Base-by-base conservation (phyloP, 1,140 invertebrate genomes). In the Pinna nobilis region DNA sequence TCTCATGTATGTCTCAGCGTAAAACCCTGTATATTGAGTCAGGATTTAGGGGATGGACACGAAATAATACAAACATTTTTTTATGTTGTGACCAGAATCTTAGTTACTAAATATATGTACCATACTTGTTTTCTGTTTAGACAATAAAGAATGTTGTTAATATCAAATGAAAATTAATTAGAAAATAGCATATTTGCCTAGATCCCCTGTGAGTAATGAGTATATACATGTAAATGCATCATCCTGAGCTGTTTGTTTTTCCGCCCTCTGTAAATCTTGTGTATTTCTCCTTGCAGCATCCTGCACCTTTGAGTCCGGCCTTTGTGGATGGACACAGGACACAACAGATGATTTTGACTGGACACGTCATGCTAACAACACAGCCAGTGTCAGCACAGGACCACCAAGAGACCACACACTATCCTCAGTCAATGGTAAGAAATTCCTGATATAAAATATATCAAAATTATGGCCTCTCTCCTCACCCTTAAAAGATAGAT, bases 311-410 rank as follows among this genome's bases (percentile, higher is more conserved):
- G 87, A 89, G 61, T 79, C 41, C 47, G 77, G 73, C 50, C 66
- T 80, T 25, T 88, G 87, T 74, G 78, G 81, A 1, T 88, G 86
- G 84, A 82, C 74, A 18, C 85, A 88, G 55, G 83, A 85, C 70
- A 77, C 74, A 50, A 78, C 68, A 3, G 86, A 85, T 69, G 55
- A 81, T 23, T 88, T 88, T 81, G 81, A 88, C 76, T 89, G 88
- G 88, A 82, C 74, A 15, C 51, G 81, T 44, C 61, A 73, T 41
- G 71, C 76, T 11, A 80, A 78, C 15, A 67, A 49, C 0, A 82
- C 82, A 69, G 74, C 64, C 1, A 80, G 76, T 39, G 15, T 33
- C 25, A 64, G 70, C 15, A 84, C 82, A 23, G 83, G 83, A 55
- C 83, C 83, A 41, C 28, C 61, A 3, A 61, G 63, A 35, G 85